Base-by-base conservation (phyloP, 1,140 invertebrate genomes). In the Drosophila malerkotliana region DNA sequence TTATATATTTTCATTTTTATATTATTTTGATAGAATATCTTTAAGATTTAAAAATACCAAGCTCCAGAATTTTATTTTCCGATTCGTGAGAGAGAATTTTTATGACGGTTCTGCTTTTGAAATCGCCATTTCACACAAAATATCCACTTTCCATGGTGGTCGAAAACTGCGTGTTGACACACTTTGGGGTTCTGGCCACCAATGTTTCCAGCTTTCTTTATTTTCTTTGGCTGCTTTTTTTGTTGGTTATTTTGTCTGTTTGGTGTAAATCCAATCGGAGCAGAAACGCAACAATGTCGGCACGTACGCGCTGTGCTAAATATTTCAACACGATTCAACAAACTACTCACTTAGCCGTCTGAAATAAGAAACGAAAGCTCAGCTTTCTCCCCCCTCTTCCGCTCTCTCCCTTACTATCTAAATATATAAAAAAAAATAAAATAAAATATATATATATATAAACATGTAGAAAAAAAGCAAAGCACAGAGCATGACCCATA, bases 251-350 rank as follows among this genome's bases (percentile, higher is more conserved):
- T 47, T 52, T 41, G 55, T 15, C 21, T 52, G 10, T 12, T 12
- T 10, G 12, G 4, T 34, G 32, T 24, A 34, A 67, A 77, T 63
- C 41, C 56, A 81, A 77, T 73, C 78, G 26, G 39, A 30, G 62
- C 57, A 75, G 69, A 77, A 63, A 56, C 12, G 58, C 66, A 66
- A 41, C 51, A 57, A 73, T 69, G 77, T 79, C 73, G 57, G 73
- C 82, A 87, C 82, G 82, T 78, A 79, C 82, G 14, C 56, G 24
- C n/a, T 62, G 69, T 67, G 82, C 82, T 78, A 85, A 85, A 85
- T 87, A 87, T 81, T 85, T 87, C 63, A 78, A 81, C 64, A 77
- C 74, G 59, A 80, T 72, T 63, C 74, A 39, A 44, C 60, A 61
- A 59, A 85, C 73, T 81, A 85, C 82, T 87, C 79, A 85, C 63